These are phyloP conservation scores for Lophotriccus pileatus DNA, from an alignment of 2,797 vertebrate genomes.

Conservation along the genomic window DNA sequence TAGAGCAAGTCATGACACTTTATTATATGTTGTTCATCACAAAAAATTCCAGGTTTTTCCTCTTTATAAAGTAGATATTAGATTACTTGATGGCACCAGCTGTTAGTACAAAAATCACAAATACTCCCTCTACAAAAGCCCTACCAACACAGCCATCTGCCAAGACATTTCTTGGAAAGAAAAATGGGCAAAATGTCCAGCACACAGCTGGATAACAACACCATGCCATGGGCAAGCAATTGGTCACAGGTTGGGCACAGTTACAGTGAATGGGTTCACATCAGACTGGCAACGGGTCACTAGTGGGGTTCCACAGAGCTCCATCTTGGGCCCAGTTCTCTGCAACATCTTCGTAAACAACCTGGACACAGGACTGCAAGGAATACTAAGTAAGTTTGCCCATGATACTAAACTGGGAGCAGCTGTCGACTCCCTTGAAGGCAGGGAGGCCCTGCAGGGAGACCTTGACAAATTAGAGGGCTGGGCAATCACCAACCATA, in stretches of 20 bases:
- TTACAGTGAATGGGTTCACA: neutral
- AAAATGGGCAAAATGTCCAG: neutral
- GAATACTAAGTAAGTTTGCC: neutral
- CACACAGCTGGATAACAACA: neutral
- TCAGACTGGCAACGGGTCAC: neutral
- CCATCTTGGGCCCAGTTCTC: neutral
- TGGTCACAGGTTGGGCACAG: neutral
- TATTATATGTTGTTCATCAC: neutral
- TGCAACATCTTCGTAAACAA: neutral
- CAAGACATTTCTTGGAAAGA: neutral
- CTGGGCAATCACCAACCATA: neutral
- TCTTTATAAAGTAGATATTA: neutral
- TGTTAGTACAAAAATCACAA: neutral
- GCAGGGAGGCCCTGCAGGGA: neutral
- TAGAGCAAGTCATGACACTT: neutral
- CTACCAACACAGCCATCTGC: neutral
- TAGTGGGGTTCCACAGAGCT: neutral
- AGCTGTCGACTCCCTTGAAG: neutral
- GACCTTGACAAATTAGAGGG: neutral
- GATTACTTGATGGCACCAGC: neutral
- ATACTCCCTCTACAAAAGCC: neutral
- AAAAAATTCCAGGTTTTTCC: neutral
- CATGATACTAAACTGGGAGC: neutral
- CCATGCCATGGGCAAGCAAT: neutral
- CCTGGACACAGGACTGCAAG: neutral